Percentiles rank a stretch among this genome's conserved stretches.
These are phyloP conservation scores for Sturnira hondurensis DNA, from an alignment of 2,113 vertebrate genomes.

Conservation along the genomic window DNA sequence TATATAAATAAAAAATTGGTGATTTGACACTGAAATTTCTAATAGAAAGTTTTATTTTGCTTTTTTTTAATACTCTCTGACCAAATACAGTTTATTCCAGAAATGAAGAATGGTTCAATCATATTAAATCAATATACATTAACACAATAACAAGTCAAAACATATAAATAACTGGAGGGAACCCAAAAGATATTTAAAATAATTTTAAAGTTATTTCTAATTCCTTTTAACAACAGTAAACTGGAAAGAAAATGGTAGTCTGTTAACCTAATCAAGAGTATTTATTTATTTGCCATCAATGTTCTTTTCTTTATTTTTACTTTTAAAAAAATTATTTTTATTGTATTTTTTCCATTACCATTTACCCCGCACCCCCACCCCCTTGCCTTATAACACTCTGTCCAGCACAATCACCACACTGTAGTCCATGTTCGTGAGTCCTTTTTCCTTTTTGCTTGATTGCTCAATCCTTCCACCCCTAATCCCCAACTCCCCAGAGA, in stretches of 20 bases:
- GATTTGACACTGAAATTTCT: background rate
- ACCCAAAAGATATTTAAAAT: constrained; percentile 32
- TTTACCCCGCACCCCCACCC: no score
- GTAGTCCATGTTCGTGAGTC: no score
- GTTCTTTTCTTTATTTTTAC: no score
- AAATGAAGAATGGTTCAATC: constrained; percentile 34
- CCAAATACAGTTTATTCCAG: constrained; percentile 40
- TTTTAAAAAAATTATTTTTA: no score
- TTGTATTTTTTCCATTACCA: no score
- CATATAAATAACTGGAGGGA: constrained; percentile 40
- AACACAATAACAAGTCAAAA: constrained; percentile 48
- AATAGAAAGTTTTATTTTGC: background rate
- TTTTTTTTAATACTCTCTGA: background rate
- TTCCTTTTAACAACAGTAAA: constrained; percentile 50
- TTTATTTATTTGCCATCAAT: background rate
- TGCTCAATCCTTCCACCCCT: no score
- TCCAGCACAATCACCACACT: no score
- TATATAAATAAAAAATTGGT: background rate
- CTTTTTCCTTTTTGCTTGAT: no score
- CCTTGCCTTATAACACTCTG: no score
- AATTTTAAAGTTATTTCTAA: constrained; percentile 7
- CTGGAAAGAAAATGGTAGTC: background rate
- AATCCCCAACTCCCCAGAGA: no score
- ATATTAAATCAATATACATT: constrained; percentile 52
- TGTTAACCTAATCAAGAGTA: constrained; percentile 1